Percentiles rank a stretch among this genome's conserved stretches.
phyloP scores from a whole-genome alignment of 2,113 vertebrate species.

The Cephalopterus ornatus region DNA sequence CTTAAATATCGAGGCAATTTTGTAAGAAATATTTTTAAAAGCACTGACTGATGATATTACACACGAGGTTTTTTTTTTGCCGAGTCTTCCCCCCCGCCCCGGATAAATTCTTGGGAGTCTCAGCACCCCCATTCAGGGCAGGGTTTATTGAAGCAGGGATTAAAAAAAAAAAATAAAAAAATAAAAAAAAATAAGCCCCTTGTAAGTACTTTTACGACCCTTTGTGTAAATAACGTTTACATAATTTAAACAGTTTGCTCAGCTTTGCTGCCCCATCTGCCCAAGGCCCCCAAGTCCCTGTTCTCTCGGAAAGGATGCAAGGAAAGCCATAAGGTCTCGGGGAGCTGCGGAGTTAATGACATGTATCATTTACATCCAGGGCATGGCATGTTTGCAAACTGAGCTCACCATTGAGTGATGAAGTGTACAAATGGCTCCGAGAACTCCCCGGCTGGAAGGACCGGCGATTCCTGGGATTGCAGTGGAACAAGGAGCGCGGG shows the following conservation, averaged over 20 bases:
- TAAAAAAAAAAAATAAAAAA: neutral
- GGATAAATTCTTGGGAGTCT: neutral
- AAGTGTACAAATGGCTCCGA: constrained; percentile 97
- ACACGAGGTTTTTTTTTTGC: neutral
- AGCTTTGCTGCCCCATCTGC: constrained; percentile 74
- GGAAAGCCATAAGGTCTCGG: constrained; percentile 70
- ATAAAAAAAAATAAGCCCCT: neutral
- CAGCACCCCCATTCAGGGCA: neutral
- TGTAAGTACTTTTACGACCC: constrained; percentile 61
- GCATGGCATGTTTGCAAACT: constrained; percentile 69
- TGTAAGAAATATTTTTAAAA: neutral
- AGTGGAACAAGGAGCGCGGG: constrained; percentile 23
- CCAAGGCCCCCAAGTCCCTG: constrained; percentile 74
- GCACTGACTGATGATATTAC: neutral
- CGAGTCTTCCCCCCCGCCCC: neutral
- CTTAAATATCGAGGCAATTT: neutral
- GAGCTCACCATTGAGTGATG: constrained; percentile 98
- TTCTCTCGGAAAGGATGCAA: constrained; percentile 61
- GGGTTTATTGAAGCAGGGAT: constrained; percentile 67
- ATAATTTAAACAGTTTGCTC: constrained; percentile 83
- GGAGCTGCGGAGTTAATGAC: constrained; percentile 70
- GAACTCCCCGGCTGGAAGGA: constrained; percentile 94
- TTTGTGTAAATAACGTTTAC: constrained; percentile 88
- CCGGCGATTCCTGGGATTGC: constrained; percentile 88
- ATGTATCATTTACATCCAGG: constrained; percentile 77